These are phyloP conservation scores for Antheraea mylitta DNA, from an alignment of 1,140 invertebrate genomes.

Conservation along the genomic window DNA sequence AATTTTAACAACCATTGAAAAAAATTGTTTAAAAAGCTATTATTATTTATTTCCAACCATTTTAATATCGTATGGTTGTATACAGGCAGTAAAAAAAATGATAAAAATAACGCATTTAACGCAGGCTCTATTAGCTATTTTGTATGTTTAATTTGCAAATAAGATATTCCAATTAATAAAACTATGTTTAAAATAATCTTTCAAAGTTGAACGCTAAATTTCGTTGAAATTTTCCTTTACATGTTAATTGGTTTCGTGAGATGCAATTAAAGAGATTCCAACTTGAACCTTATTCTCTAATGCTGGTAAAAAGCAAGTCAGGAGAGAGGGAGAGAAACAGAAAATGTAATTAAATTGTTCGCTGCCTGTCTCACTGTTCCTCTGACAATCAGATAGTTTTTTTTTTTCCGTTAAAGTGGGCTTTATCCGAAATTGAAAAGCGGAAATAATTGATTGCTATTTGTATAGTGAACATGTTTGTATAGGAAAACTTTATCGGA, in stretches of 20 bases:
- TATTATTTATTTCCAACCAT: too few relatives aligned
- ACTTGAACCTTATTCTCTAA: neutral
- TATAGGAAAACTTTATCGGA: neutral
- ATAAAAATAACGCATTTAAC: too few relatives aligned
- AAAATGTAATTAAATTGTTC: slow-evolving; percentile 3
- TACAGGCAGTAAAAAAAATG: too few relatives aligned
- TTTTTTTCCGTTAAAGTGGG: neutral
- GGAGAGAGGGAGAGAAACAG: neutral
- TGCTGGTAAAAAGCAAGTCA: neutral
- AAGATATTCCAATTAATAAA: neutral
- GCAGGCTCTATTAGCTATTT: too few relatives aligned
- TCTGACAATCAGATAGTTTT: neutral
- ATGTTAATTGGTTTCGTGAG: neutral
- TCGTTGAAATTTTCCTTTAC: neutral
- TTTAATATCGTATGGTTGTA: too few relatives aligned
- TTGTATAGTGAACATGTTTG: neutral
- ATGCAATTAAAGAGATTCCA: neutral
- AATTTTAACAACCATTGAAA: too few relatives aligned
- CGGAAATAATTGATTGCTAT: neutral
- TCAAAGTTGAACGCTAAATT: neutral
- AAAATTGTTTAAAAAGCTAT: too few relatives aligned
- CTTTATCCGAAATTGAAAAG: neutral
- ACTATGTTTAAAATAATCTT: neutral
- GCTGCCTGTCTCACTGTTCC: neutral
- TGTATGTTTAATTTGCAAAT: too few relatives aligned